These are phyloP conservation scores for Diadumene lineata DNA, from an alignment of 92 coral and sea anemone species.

Conservation along the genomic window DNA sequence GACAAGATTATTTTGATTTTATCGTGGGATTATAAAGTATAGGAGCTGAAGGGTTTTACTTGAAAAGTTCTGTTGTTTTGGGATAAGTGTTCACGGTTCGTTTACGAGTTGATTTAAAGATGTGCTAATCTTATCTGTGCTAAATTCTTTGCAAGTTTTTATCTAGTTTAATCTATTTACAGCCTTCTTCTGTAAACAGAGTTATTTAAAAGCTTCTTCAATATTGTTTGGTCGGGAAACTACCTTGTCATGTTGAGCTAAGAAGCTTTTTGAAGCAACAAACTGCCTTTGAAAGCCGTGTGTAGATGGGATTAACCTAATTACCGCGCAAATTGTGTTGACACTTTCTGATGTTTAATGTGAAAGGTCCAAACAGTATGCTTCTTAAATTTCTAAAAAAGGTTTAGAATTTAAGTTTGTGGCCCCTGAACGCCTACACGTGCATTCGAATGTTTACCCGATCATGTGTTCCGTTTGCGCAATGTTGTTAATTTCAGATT, in stretches of 20 bases:
- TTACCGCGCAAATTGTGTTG: slow-evolving; percentile 9
- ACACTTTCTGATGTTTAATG: slow-evolving; percentile 5
- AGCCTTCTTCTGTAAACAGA: not conserved
- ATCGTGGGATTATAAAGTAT: not conserved
- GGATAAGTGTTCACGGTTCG: not conserved
- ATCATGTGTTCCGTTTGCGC: slow-evolving; percentile 1
- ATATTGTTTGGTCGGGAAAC: slow-evolving; percentile 14
- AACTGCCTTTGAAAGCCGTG: not conserved
- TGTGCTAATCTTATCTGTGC: not conserved
- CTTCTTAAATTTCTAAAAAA: not conserved
- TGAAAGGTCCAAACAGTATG: not conserved
- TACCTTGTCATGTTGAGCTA: slow-evolving; percentile 9
- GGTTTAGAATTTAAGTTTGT: not conserved
- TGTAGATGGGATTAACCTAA: slow-evolving; percentile 10
- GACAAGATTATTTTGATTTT: not conserved
- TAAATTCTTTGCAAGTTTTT: not conserved
- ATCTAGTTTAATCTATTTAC: not conserved
- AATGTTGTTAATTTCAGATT: not conserved
- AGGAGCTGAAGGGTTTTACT: not conserved
- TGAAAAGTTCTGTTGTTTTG: slow-evolving; percentile 1
- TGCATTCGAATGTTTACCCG: slow-evolving; percentile 2
- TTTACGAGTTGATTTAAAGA: not conserved
- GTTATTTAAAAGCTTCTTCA: not conserved
- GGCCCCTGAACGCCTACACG: not conserved
- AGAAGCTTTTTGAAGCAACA: slow-evolving; percentile 5